Evolutionary conservation across 2,797 vertebrate genomes (phyloP).

Genomic region (Enteromius argenteus): DNA sequence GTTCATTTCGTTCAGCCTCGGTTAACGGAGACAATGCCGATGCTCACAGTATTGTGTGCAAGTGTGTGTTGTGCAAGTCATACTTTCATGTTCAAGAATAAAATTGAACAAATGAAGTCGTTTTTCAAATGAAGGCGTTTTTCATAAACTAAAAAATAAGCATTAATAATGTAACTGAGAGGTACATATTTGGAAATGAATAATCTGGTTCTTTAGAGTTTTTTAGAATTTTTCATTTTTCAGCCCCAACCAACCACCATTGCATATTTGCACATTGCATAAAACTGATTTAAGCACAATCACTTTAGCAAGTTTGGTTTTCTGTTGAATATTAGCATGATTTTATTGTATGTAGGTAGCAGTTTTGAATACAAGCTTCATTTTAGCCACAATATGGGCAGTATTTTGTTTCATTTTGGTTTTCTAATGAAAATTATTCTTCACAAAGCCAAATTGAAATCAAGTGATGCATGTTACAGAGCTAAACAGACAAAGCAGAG

Average conservation of each 20-base stretch:
- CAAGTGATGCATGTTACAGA: not conserved
- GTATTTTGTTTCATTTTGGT: not conserved
- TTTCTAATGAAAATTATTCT: not conserved
- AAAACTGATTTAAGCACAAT: not conserved
- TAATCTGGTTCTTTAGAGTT: not conserved
- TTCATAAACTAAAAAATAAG: not conserved
- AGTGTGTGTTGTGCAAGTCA: not conserved
- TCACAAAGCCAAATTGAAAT: not conserved
- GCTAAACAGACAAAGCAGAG: not conserved
- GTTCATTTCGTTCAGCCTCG: not conserved
- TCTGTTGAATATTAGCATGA: not conserved
- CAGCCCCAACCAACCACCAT: not conserved
- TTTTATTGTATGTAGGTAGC: not conserved
- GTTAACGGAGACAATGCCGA: not conserved
- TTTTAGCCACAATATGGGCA: not conserved
- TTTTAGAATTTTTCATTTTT: not conserved
- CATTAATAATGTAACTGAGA: not conserved
- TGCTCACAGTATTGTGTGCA: not conserved
- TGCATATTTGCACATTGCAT: not conserved
- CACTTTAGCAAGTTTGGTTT: not conserved
- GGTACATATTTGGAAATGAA: not conserved
- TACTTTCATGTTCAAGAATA: conserved; percentile 17
- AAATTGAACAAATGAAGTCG: conserved; percentile 34
- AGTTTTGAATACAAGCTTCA: not conserved
- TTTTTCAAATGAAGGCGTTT: too few species aligned